Conservation (phyloP, 2,888 invertebrate genomes). For the Volucella inanis region DNA sequence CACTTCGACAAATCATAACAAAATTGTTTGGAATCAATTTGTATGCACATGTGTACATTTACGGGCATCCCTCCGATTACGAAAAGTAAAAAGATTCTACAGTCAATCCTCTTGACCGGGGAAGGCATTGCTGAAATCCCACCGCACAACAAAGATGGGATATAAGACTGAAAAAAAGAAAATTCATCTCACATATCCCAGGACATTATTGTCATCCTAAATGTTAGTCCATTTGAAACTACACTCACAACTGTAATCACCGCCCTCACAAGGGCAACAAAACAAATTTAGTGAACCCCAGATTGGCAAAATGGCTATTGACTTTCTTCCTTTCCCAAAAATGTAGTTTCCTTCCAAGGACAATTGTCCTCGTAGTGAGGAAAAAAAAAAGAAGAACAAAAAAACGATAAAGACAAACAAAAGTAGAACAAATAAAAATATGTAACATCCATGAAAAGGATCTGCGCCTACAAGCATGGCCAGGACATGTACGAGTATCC, state of each 20-base stretch:
- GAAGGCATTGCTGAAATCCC: too few species aligned
- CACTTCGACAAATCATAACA: too few species aligned
- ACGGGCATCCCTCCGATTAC: too few species aligned
- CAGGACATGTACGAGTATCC: slow-evolving; percentile 24
- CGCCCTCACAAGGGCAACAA: slow-evolving; percentile 32
- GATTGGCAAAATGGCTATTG: slow-evolving; percentile 69
- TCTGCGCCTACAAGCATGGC: slow-evolving; percentile 67
- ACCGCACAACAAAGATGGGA: too few species aligned
- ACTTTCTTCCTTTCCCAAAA: slow-evolving; percentile 20
- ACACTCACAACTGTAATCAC: slow-evolving; percentile 37
- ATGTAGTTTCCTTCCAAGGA: slow-evolving; percentile 42
- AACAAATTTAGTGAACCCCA: slow-evolving; percentile 72
- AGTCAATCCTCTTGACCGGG: too few species aligned
- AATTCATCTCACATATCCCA: slow-evolving; percentile 44
- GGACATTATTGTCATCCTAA: slow-evolving; percentile 65
- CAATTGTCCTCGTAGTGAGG: slow-evolving; percentile 58
- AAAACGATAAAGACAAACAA: slow-evolving; percentile 77
- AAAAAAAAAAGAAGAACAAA: slow-evolving; percentile 72
- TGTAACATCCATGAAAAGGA: slow-evolving; percentile 73
- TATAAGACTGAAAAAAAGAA: too few species aligned
- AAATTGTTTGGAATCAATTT: too few species aligned
- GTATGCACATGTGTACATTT: too few species aligned
- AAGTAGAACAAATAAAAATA: slow-evolving; percentile 75
- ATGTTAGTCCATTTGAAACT: slow-evolving; percentile 58
- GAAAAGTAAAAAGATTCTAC: too few species aligned